phyloP scores from a whole-genome alignment of 2,888 invertebrate genomes.

The Villa cingulata region DNA sequence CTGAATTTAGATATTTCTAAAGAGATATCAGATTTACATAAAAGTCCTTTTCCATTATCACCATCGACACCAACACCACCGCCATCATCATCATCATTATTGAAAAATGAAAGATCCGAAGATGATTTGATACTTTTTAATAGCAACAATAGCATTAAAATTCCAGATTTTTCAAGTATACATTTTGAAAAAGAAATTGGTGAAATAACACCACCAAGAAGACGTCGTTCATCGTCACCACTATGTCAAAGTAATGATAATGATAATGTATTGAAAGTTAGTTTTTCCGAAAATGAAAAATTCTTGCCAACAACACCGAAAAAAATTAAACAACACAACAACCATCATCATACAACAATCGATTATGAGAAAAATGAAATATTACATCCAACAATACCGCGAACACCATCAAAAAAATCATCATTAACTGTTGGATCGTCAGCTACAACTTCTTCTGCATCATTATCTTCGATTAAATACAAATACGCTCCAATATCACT shows the following conservation, averaged over 20 bases:
- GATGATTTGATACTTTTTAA: too few relatives aligned
- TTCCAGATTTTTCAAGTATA: not conserved
- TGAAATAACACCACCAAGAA: conserved; percentile 1
- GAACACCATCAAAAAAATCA: conserved; percentile 9
- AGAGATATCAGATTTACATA: too few relatives aligned
- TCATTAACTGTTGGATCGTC: not conserved
- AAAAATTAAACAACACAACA: conserved; percentile 2
- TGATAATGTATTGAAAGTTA: not conserved
- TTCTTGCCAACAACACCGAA: conserved; percentile 8
- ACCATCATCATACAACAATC: not conserved
- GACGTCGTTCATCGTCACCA: not conserved
- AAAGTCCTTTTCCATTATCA: too few relatives aligned
- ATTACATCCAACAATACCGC: conserved; percentile 11
- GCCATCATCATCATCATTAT: too few relatives aligned
- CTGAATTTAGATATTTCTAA: too few relatives aligned
- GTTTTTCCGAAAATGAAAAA: not conserved
- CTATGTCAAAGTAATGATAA: not conserved
- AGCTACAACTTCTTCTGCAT: not conserved
- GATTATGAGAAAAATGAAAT: conserved; percentile 10
- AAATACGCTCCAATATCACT: not conserved
- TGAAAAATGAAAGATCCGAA: too few relatives aligned
- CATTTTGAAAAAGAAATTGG: not conserved
- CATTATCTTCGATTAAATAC: too few relatives aligned
- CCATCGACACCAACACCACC: too few relatives aligned
- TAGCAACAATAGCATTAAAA: not conserved